Evolutionary conservation across 2,888 invertebrate species (phyloP).

Genomic region (Drosophila vallismaia): DNA sequence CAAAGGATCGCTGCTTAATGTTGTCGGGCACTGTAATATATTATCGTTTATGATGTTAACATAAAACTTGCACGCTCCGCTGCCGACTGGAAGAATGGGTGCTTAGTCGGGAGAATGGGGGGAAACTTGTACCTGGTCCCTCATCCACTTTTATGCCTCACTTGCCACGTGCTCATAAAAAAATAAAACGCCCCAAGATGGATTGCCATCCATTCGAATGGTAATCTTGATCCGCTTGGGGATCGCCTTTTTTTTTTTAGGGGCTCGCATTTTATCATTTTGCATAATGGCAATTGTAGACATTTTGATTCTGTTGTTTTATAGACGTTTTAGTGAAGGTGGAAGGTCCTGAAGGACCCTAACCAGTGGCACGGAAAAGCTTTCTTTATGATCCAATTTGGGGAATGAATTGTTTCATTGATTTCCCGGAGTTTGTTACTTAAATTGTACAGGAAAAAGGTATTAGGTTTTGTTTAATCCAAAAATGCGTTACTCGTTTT

Average conservation of each 20-base stretch:
- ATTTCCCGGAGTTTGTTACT: conserved; percentile 3
- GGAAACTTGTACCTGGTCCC: conserved; percentile 9
- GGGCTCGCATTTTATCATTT: conserved; percentile 45
- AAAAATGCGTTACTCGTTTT: conserved; percentile 1
- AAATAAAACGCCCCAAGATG: conserved; percentile 66
- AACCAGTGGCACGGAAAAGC: background rate
- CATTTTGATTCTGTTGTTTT: conserved; percentile 57
- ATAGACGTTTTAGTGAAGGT: conserved; percentile 53
- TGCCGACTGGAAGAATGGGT: conserved; percentile 7
- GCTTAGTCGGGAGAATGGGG: conserved; percentile 7
- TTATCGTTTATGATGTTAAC: conserved; percentile 69
- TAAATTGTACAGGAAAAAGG: too few relatives aligned
- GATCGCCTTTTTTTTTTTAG: conserved; percentile 8
- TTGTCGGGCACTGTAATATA: conserved; percentile 56
- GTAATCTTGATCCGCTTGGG: conserved; percentile 37
- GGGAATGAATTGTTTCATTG: conserved; percentile 51
- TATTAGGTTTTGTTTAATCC: background rate
- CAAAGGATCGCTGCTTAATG: conserved; percentile 42
- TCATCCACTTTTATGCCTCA: conserved; percentile 63
- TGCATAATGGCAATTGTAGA: conserved; percentile 59
- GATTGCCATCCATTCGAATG: conserved; percentile 49
- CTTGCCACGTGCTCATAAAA: conserved; percentile 63
- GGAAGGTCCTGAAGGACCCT: background rate
- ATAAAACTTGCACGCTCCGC: conserved; percentile 68
- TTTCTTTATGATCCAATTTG: conserved; percentile 36